Conservation (phyloP, 2,797 vertebrate species). For the Numenius phaeopus region DNA sequence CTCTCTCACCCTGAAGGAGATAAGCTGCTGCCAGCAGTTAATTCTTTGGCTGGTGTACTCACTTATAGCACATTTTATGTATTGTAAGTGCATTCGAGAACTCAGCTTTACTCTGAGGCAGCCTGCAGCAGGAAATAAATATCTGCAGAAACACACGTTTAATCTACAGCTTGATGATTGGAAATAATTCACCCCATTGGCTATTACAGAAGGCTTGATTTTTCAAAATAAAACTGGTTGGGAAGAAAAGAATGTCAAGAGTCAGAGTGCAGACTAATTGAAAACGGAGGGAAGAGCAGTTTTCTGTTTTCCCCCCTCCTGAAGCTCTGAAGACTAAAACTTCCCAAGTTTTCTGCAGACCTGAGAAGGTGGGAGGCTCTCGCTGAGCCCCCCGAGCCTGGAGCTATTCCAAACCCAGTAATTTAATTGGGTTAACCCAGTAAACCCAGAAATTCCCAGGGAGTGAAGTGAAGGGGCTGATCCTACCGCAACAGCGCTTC, state of each 20-base stretch:
- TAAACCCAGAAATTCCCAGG: neutral
- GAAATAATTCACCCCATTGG: neutral
- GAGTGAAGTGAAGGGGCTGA: neutral
- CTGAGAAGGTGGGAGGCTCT: neutral
- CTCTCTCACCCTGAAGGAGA: neutral
- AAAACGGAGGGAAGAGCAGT: neutral
- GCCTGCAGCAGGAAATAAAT: constrained; percentile 16
- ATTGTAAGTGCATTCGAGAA: constrained; percentile 1
- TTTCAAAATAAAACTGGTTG: neutral
- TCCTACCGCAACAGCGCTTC: neutral
- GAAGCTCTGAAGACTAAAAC: neutral
- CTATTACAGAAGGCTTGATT: neutral
- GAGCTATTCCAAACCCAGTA: neutral
- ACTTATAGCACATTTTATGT: constrained; percentile 36
- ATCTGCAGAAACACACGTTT: constrained; percentile 9
- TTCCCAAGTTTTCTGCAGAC: neutral
- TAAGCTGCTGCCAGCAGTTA: constrained; percentile 39
- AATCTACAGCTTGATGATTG: neutral
- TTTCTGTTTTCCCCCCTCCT: neutral
- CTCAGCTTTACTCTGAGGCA: neutral
- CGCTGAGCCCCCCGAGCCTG: neutral
- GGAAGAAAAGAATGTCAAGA: accelerated
- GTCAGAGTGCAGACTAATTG: neutral
- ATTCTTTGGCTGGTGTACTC: neutral
- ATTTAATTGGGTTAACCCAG: too few species aligned